These are phyloP conservation scores for Macroglossus sobrinus DNA, from an alignment of 2,113 vertebrate species.

Conservation along the genomic window DNA sequence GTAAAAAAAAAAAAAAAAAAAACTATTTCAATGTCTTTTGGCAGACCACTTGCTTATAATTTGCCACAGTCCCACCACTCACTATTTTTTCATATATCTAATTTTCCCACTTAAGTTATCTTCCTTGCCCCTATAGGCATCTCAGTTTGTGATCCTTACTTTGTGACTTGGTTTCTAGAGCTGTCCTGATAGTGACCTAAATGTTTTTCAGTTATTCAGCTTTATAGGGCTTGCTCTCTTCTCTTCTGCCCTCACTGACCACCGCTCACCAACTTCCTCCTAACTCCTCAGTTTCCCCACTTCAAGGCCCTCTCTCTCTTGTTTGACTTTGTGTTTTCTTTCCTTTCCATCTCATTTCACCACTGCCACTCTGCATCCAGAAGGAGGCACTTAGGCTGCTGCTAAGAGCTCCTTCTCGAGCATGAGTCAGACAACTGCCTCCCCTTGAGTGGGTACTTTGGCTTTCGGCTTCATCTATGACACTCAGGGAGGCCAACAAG, in stretches of 20 bases:
- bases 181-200: background rate
- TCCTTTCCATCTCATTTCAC: background rate
- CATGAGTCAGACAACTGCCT: background rate
- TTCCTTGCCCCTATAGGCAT: background rate
- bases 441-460: background rate
- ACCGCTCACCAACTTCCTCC: background rate
- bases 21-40: background rate
- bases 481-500: background rate
- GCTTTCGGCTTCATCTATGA: background rate
- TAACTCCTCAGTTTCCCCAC: background rate
- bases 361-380: background rate
- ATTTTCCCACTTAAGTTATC: background rate
- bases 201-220: background rate
- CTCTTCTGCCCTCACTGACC: background rate
- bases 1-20: background rate
- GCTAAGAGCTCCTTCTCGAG: background rate
- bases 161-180: background rate
- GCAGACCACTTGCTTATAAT: accelerated
- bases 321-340: background rate
- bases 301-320: background rate
- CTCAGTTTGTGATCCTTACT: background rate
- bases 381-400: background rate
- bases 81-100: background rate
- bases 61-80: background rate
- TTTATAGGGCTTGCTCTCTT: background rate